Conservation (phyloP, 2,113 vertebrate species). For the Phrynosoma platyrhinos region DNA sequence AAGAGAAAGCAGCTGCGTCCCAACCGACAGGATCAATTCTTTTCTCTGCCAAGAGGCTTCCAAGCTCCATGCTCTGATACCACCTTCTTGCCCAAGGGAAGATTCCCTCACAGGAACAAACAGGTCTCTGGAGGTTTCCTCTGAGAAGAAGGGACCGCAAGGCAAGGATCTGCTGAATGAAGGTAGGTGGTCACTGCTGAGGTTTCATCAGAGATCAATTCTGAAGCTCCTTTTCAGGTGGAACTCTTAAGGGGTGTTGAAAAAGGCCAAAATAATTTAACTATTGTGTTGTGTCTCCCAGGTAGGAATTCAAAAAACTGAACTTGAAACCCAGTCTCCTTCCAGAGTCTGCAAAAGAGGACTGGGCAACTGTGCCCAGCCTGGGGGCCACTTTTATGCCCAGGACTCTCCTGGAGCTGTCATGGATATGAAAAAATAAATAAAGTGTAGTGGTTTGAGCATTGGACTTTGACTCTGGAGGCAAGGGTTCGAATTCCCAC, state of each 20-base stretch:
- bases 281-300: too few relatives aligned
- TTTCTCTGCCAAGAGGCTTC: constrained; percentile 64
- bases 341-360: too few relatives aligned
- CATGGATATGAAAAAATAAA: too few relatives aligned
- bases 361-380: too few relatives aligned
- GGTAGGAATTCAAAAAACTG: too few relatives aligned
- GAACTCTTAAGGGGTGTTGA: neutral
- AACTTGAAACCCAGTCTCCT: too few relatives aligned
- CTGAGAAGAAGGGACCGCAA: neutral
- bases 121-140: neutral
- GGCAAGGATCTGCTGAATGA: constrained; percentile 36
- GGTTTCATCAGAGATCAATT: neutral
- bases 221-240: neutral
- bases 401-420: too few relatives aligned
- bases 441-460: too few relatives aligned
- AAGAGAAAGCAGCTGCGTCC: constrained; percentile 67
- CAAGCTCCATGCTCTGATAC: neutral
- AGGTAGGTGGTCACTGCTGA: constrained; percentile 66
- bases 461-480: too few relatives aligned
- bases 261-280: neutral
- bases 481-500: too few relatives aligned
- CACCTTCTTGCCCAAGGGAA: neutral
- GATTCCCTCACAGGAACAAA: neutral
- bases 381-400: too few relatives aligned
- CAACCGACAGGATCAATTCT: constrained; percentile 77